phyloP scores from a whole-genome alignment of 2,888 invertebrate genomes.

The Drosophila histrio region DNA sequence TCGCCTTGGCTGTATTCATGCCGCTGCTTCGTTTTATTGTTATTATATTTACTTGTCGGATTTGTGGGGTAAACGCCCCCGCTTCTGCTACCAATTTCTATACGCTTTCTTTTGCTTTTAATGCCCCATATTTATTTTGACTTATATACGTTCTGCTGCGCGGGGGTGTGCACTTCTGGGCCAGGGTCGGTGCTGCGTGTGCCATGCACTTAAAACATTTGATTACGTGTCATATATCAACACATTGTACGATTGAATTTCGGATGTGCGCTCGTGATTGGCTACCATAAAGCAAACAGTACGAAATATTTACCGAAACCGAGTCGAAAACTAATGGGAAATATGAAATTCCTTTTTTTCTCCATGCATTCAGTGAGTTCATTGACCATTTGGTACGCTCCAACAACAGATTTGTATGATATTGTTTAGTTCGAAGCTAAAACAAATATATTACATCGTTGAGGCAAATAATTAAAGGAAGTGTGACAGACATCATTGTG shows the following conservation, averaged over 20 bases:
- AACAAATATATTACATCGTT: no score
- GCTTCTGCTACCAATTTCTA: constrained; percentile 9
- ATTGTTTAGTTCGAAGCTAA: neutral
- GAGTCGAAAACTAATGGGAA: neutral
- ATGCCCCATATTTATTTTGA: constrained; percentile 57
- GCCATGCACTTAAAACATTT: constrained; percentile 74
- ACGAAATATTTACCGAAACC: neutral
- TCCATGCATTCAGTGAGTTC: constrained; percentile 1
- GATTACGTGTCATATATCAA: constrained; percentile 79
- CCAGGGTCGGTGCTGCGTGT: constrained; percentile 60
- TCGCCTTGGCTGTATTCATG: constrained; percentile 72
- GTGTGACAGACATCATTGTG: no score
- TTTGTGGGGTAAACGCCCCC: constrained; percentile 43
- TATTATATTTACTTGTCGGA: constrained; percentile 80
- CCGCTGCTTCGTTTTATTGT: constrained; percentile 75
- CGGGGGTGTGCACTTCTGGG: neutral
- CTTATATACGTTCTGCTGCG: constrained; percentile 33
- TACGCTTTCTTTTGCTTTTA: constrained; percentile 40
- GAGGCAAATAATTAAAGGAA: no score
- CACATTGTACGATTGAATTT: constrained; percentile 72
- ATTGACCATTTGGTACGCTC: constrained; percentile 15
- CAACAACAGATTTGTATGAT: neutral
- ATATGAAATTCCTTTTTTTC: constrained; percentile 3
- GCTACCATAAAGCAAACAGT: constrained; percentile 21
- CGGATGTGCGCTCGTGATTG: constrained; percentile 46